Evolutionary conservation across 2,888 invertebrate genomes (phyloP), one percentile per base, ranked within the genome.

Genomic region (Himalopsyche tibetana): DNA sequence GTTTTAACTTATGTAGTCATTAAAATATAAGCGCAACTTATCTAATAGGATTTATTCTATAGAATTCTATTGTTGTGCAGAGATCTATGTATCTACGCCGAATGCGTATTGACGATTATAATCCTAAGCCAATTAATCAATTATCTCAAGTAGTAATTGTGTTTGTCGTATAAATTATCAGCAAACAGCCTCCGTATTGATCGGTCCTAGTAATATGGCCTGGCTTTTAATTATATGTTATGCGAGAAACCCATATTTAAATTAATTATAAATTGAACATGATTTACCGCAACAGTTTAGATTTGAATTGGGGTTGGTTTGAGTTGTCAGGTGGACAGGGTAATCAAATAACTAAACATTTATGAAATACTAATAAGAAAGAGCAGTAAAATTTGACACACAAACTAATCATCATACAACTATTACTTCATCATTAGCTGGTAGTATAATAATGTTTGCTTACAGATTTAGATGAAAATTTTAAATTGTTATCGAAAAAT

Each of bases 241-340:
- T 55, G 80, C 82, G 84, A 84, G 84, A 80, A 87, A 82, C 69
- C 84, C 88, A 86, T 86, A 86, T 88, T 88, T 88, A 86, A 88
- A 88, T 88, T 86, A 88, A 88, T 86, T 84, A 88, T 80, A 55
- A 84, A 87, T 88, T 81, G 85, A 55, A 45, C 55, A 84, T 85
- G 88, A 85, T 88, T 86, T 42, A 42, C 80, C 11, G 17, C 83
- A n/a, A 5, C 51, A n/a, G 19, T 55, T 63, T 74, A 74, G 42
- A 42, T 81, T 19, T 82, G 19, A 74, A 84, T 80, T 81, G 86
- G 51, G 51, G 51, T 74, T 82, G 45, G 11, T 40, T 12, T n/a
- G 56, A 5, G 51, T 15, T 3, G 8, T 51, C 15, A 51, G 8
- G n/a, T 80, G 56, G 19, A 15, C 40, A 55, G 55, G 15, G 84